These are phyloP conservation scores for Chymomyza costata DNA, from an alignment of 1,140 invertebrate genomes.

Conservation along the genomic window DNA sequence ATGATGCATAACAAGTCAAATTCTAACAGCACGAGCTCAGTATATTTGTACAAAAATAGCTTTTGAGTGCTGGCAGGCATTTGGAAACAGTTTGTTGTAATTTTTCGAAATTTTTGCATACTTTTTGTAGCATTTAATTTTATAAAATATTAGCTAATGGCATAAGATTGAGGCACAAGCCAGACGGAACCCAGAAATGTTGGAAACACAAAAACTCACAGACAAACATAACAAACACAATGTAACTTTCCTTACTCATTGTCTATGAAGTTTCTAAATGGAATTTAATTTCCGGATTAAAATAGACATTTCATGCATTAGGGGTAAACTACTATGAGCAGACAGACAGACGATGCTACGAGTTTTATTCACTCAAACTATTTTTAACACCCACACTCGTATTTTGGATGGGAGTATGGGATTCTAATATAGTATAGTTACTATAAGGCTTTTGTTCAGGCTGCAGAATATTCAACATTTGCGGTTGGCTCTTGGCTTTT, in stretches of 20 bases:
- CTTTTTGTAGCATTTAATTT: constrained; percentile 28
- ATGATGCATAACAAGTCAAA: not conserved
- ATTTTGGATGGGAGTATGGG: too few species aligned
- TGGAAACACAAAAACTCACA: constrained; percentile 14
- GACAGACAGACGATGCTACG: not conserved
- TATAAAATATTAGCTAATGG: constrained; percentile 17
- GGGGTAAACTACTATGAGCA: constrained; percentile 22
- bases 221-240: constrained; percentile 6
- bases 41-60: too few species aligned
- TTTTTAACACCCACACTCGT: too few species aligned
- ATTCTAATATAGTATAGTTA: too few species aligned
- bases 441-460: constrained; percentile 16
- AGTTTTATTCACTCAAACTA: too few species aligned
- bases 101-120: too few species aligned
- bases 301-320: constrained; percentile 68
- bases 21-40: too few species aligned
- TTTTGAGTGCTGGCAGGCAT: too few species aligned
- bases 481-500: too few species aligned
- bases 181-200: too few species aligned
- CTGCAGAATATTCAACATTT: constrained; percentile 24
- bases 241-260: constrained; percentile 43
- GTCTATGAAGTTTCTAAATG: constrained; percentile 67
- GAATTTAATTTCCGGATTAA: constrained; percentile 73
- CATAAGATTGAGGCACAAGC: too few species aligned
- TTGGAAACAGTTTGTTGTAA: too few species aligned